A percentile compares a stretch with the other conserved stretches of the same genome.
Conservation (phyloP, 2,797 vertebrate species). For the Remorina albescens region DNA sequence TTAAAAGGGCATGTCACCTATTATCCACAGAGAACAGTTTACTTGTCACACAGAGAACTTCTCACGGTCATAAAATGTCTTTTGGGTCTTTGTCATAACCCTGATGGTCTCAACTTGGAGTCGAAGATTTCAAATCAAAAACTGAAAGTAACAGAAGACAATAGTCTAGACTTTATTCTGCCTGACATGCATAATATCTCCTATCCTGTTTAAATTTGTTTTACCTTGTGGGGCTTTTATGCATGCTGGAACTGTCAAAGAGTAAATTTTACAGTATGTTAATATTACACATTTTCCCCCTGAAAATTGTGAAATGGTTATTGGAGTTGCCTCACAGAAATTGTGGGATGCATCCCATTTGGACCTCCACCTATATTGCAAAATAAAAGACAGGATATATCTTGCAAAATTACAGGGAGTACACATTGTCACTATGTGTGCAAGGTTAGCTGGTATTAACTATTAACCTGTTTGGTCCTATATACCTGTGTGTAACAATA, state of each 20-base stretch:
- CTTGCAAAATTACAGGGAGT: not conserved
- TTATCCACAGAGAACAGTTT: conserved; percentile 3
- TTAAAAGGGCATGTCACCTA: not conserved
- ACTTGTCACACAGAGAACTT: not conserved
- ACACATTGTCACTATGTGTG: not conserved
- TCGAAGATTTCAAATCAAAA: not conserved
- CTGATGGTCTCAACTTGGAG: not conserved
- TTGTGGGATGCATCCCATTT: not conserved
- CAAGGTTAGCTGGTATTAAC: not conserved
- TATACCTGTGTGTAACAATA: not conserved
- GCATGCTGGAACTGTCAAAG: not conserved
- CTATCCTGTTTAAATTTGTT: not conserved
- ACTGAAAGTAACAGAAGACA: not conserved
- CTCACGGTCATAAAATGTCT: not conserved
- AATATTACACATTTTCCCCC: too few species aligned
- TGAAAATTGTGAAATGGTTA: not conserved
- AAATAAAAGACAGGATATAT: not conserved
- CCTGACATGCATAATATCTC: not conserved
- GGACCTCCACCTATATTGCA: too few species aligned
- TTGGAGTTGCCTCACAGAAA: not conserved
- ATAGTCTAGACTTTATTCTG: not conserved
- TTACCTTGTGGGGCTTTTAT: not conserved
- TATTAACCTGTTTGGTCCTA: not conserved
- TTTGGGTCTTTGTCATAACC: not conserved
- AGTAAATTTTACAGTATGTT: not conserved